Percentiles rank a stretch among this genome's conserved stretches.
Evolutionary conservation across 2,888 invertebrate genomes (phyloP).

Genomic region (Coenonympha arcania): DNA sequence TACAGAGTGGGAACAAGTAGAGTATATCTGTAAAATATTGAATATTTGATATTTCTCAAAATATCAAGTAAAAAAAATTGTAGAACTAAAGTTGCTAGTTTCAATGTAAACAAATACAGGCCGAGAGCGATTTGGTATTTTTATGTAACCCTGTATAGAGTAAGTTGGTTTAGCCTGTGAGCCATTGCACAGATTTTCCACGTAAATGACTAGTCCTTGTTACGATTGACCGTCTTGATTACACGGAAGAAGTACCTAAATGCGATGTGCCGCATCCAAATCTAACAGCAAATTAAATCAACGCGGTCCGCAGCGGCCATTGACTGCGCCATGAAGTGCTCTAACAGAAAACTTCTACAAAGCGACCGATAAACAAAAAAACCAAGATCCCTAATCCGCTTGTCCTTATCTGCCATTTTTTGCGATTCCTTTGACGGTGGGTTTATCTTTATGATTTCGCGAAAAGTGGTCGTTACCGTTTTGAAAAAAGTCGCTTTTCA

Average conservation of each 20-base stretch:
- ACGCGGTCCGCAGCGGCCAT: slow-evolving; percentile 18
- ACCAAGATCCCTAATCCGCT: slow-evolving; percentile 52
- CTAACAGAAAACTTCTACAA: slow-evolving; percentile 48
- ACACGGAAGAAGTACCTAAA: not conserved
- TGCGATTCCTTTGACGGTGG: slow-evolving; percentile 35
- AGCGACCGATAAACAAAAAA: slow-evolving; percentile 60
- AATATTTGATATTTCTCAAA: too few relatives aligned
- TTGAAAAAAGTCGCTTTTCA: not conserved
- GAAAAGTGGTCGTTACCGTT: slow-evolving; percentile 28
- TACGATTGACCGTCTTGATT: too few relatives aligned
- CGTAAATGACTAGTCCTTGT: too few relatives aligned
- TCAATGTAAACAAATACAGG: too few relatives aligned
- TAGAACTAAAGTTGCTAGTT: too few relatives aligned
- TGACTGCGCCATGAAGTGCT: slow-evolving; percentile 42
- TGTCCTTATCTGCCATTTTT: slow-evolving; percentile 29
- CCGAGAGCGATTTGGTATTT: too few relatives aligned
- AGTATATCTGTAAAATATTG: too few relatives aligned
- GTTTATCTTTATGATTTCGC: slow-evolving; percentile 33
- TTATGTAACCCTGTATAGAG: too few relatives aligned
- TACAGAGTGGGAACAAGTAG: too few relatives aligned
- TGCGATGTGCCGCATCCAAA: slow-evolving; percentile 22
- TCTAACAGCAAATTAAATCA: slow-evolving; percentile 7
- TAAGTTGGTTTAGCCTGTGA: too few relatives aligned
- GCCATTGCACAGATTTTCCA: too few relatives aligned
- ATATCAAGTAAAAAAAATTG: too few relatives aligned